Evolutionary conservation across 2,113 vertebrate genomes (phyloP).

Genomic region (Tupaia chinensis): DNA sequence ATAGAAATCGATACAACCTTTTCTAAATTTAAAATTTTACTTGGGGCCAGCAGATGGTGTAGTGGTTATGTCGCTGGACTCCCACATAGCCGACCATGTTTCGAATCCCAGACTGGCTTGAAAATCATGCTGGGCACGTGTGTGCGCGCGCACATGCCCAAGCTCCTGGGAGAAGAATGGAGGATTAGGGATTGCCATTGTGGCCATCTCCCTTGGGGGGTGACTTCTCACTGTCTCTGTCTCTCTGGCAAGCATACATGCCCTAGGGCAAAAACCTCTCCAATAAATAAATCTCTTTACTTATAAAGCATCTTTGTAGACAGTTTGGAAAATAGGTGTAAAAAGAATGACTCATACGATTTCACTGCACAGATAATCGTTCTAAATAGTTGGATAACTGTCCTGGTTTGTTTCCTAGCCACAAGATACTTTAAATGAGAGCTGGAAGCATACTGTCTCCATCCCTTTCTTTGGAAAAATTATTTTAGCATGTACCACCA

Average conservation of each 20-base stretch:
- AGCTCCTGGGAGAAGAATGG: too few relatives aligned
- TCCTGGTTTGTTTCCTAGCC: slow-evolving; percentile 1
- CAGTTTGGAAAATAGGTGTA: background rate
- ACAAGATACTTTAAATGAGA: background rate
- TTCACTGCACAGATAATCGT: background rate
- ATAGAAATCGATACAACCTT: background rate
- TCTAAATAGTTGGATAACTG: background rate
- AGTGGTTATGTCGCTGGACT: too few relatives aligned
- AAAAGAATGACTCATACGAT: background rate
- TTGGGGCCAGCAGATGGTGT: too few relatives aligned
- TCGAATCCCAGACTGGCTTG: too few relatives aligned
- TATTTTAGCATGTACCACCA: background rate
- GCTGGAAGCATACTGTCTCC: background rate
- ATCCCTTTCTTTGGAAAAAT: slow-evolving; percentile 37
- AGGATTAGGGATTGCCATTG: too few relatives aligned
- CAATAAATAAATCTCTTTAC: background rate
- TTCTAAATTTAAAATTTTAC: background rate
- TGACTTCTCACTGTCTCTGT: too few relatives aligned
- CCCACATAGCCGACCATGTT: too few relatives aligned
- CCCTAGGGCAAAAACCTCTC: too few relatives aligned
- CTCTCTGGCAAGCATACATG: too few relatives aligned
- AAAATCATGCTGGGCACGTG: too few relatives aligned
- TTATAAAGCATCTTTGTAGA: background rate
- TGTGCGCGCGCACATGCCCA: too few relatives aligned
- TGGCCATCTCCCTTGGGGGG: too few relatives aligned